Evolutionary conservation across 2,888 invertebrate genomes (phyloP).

Genomic region (Caenorhabditis angaria): DNA sequence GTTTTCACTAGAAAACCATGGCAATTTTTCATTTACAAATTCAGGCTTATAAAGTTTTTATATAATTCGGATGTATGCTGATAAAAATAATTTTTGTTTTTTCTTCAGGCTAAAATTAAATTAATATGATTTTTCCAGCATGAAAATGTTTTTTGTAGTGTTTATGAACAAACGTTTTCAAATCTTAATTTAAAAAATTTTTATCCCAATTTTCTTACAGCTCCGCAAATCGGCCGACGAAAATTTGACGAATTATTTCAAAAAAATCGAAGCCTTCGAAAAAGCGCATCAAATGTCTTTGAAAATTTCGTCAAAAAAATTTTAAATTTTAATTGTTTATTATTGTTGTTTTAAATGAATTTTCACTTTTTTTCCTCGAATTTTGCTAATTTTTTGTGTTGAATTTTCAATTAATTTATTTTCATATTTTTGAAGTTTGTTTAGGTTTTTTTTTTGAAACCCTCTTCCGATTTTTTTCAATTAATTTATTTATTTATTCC

Average conservation of each 20-base stretch:
- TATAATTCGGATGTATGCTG: too few species aligned
- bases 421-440: background rate
- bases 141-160: too few species aligned
- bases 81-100: too few species aligned
- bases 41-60: too few species aligned
- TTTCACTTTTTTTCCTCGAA: background rate
- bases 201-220: too few species aligned
- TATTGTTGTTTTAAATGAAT: background rate
- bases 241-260: conserved; percentile 6
- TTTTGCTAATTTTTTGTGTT: background rate
- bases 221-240: background rate
- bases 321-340: background rate
- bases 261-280: conserved; percentile 5
- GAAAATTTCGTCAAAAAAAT: too few species aligned
- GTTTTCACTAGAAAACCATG: conserved; percentile 3
- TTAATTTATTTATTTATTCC: too few species aligned
- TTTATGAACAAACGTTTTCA: conserved; percentile 8
- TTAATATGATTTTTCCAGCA: too few species aligned
- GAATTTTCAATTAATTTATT: background rate
- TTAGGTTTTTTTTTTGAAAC: background rate
- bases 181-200: too few species aligned
- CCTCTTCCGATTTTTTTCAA: too few species aligned
- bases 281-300: conserved; percentile 5
- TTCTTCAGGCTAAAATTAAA: too few species aligned
- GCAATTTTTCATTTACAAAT: too few species aligned